Base-by-base conservation (phyloP, 2,113 vertebrate species). In the Erythrolamprus reginae region DNA sequence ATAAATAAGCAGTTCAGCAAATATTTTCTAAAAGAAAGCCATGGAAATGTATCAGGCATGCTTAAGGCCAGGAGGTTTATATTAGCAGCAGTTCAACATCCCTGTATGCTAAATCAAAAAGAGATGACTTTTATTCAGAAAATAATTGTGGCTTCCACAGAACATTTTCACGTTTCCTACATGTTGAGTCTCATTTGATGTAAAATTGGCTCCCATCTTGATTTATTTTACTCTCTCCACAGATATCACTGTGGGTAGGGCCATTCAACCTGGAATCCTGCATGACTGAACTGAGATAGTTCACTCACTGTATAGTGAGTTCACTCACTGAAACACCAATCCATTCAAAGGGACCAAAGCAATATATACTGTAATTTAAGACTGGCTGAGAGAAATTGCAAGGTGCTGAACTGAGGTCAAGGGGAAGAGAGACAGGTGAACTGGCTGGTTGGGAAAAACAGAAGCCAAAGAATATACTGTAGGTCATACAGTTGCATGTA, bases 11-110 rank as follows among this genome's bases (percentile, higher is more conserved):
- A 61, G 3, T 61, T 65, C 15, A 87, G 23, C 84, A 88, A 88
- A 92, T 89, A 24, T 87, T 70, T 84, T 28, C 28, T 13, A 85
- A 33, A 91, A n/a, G n/a, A n/a, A 48, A 92, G 65, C 7, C 0
- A 3, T 87, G 90, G 52, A 89, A 26, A 5, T 3, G 21, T 83
- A 24, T 89, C 51, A 84, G 21, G n/a, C 23, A 2, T 2, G 90
- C 89, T 61, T 92, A 91, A 50, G 9, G 65, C 58, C 9, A 52
- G 13, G 3, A 88, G 10, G 82, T 88, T 94, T 82, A 38, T 24
- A 92, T 91, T 92, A 82, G 48, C 38, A 87, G 19, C 26, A 56
- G 61, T 83, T 82, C 9, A 55, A 84, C 38, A 23, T 53, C 48
- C n/a, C 13, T 45, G 9, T 85, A 90, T 28, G 7, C 6, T n/a